Base-by-base conservation (phyloP, 2,113 vertebrate genomes). In the Pyrgilauda ruficollis region DNA sequence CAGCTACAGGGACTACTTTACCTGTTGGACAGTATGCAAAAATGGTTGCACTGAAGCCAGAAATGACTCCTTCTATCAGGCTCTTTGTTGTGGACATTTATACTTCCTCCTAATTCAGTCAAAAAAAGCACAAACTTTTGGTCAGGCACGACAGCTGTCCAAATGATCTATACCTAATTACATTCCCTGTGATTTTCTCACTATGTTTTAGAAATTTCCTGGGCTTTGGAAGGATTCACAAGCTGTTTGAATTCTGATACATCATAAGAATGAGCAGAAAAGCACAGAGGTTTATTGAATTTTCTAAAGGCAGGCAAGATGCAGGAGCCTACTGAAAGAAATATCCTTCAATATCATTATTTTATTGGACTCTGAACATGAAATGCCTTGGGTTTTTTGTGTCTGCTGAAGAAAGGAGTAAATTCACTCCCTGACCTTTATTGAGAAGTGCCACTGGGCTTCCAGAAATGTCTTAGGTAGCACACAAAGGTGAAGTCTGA, bases 21-120 rank as follows among this genome's bases (percentile, higher is more conserved):
- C 98, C 98, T 98, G 97, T 98, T 44, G 97, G 97, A 44, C 97
- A 58, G 0, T 97, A 97, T 11, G 97, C 97, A 93, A 98, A 98
- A 82, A 98, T 92, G 0, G 93, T 98, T 7, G 96, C 94, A 2
- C 97, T 98, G 95, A 98, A 98, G 55, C 97, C 97, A 33, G 95
- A 98, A 90, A 98, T 89, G 2, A 98, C 79, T 9, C 97, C 96
- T 72, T 82, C 97, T 59, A 97, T 95, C 46, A 98, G 87, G 43
- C 81, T 97, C 87, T 96, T 97, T 23, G 95, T 97, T 6, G 95
- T 98, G 39, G 95, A 96, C 35, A 63, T 6, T 41, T 97, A 98
- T 11, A 97, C 94, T 4, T 97, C 96, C 58, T 97, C 95, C 98
- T 98, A 89, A 19, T 77, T 92, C 49, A 93, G 81, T 91, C 13